phyloP scores from a whole-genome alignment of 2,888 invertebrate species.

The Portevinia maculata region DNA sequence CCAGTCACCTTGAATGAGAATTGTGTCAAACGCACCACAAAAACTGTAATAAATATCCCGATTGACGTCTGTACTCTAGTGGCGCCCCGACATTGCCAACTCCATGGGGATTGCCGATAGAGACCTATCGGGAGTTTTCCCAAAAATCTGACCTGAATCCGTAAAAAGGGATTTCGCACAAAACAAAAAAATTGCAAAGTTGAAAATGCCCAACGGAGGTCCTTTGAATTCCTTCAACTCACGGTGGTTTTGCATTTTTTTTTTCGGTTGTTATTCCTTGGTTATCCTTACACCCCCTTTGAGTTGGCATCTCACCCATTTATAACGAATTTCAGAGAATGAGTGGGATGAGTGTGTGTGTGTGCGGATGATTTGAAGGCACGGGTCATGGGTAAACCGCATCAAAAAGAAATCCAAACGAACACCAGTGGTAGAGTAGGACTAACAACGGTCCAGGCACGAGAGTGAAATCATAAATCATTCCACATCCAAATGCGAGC shows the following conservation, averaged over 20 bases:
- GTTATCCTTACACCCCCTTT: slow-evolving; percentile 53
- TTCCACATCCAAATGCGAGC: slow-evolving; percentile 69
- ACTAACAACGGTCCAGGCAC: slow-evolving; percentile 30
- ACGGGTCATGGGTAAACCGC: slow-evolving; percentile 35
- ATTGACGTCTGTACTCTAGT: slow-evolving; percentile 59
- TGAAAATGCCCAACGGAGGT: slow-evolving; percentile 56
- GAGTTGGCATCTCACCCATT: slow-evolving; percentile 69
- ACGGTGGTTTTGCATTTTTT: slow-evolving; percentile 40
- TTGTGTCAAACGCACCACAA: slow-evolving; percentile 68
- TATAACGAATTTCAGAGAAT: slow-evolving; percentile 66
- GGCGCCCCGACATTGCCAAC: slow-evolving; percentile 55
- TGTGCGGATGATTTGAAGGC: background rate
- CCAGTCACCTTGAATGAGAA: slow-evolving; percentile 30
- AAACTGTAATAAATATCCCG: slow-evolving; percentile 72
- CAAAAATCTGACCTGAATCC: slow-evolving; percentile 70
- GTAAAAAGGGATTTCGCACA: slow-evolving; percentile 50
- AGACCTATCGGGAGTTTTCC: slow-evolving; percentile 48
- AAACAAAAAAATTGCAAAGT: slow-evolving; percentile 29
- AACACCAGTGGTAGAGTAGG: background rate
- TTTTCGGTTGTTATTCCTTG: background rate
- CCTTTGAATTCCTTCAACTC: slow-evolving; percentile 61
- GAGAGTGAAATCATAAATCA: slow-evolving; percentile 67
- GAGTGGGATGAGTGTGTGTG: background rate
- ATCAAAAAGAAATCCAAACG: slow-evolving; percentile 50
- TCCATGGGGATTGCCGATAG: slow-evolving; percentile 57